These are phyloP conservation scores for Indri indri DNA, from an alignment of 2,113 vertebrate genomes.

Conservation along the genomic window DNA sequence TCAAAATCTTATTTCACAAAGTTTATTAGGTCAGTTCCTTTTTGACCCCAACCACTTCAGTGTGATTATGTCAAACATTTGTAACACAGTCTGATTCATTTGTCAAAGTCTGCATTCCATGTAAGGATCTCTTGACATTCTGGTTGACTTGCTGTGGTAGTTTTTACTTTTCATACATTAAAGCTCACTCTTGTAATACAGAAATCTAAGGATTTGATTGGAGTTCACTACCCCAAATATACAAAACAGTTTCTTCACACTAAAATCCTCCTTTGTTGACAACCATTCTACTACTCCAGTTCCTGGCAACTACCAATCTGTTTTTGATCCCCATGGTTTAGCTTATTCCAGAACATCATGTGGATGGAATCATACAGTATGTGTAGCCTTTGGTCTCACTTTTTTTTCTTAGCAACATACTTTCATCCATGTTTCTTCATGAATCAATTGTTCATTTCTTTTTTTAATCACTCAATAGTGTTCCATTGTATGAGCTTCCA, in stretches of 20 bases:
- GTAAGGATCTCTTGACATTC: neutral
- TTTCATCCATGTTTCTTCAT: neutral
- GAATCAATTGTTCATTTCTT: neutral
- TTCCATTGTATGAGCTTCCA: neutral
- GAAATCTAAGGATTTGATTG: neutral
- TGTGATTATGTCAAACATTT: neutral
- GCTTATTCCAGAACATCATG: neutral
- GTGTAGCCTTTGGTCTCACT: neutral
- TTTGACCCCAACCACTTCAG: neutral
- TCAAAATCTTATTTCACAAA: neutral
- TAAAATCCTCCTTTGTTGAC: neutral
- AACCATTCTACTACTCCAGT: neutral
- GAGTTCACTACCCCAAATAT: neutral
- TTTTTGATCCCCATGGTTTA: neutral
- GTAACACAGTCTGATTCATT: neutral
- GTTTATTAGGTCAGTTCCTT: neutral
- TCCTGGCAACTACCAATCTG: neutral
- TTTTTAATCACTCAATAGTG: neutral
- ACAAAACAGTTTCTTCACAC: neutral
- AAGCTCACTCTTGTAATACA: neutral
- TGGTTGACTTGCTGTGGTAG: neutral
- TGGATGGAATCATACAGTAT: neutral
- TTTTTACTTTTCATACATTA: neutral
- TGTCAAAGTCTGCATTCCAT: neutral
- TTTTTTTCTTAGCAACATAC: neutral